phyloP scores from a whole-genome alignment of 53 echinoderm and acorn worm species.

The Holothuria scabra region DNA sequence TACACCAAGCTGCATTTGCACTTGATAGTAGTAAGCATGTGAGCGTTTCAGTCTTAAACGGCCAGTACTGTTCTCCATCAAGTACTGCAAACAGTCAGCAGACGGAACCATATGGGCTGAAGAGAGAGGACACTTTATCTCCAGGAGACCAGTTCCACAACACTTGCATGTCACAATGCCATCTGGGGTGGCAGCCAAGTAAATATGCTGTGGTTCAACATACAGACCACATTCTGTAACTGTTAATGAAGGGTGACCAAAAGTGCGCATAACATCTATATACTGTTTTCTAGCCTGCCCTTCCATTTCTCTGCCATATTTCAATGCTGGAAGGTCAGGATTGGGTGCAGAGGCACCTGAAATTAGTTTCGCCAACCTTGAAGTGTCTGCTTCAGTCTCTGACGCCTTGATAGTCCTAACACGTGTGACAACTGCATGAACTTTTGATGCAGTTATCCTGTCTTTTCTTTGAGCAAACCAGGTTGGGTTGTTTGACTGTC shows the following conservation, averaged over 20 bases:
- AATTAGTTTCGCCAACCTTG: conserved; percentile 50
- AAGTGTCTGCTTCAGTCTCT: conserved; percentile 18
- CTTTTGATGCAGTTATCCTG: conserved; percentile 38
- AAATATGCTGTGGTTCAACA: neutral
- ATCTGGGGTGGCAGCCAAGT: conserved; percentile 41
- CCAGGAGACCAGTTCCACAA: conserved; percentile 27
- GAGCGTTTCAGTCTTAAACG: conserved; percentile 1
- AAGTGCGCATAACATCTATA: neutral
- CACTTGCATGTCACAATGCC: conserved; percentile 27
- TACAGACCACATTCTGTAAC: conserved; percentile 40
- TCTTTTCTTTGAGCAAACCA: conserved; percentile 15
- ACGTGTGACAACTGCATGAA: conserved; percentile 42
- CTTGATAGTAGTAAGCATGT: conserved; percentile 38
- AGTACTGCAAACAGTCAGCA: conserved; percentile 3
- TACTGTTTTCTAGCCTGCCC: conserved; percentile 27
- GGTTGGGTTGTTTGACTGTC: conserved; percentile 7
- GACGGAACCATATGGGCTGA: conserved; percentile 20
- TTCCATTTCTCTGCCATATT: conserved; percentile 49
- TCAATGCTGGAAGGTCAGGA: conserved; percentile 22
- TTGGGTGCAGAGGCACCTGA: conserved; percentile 35
- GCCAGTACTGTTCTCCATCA: neutral
- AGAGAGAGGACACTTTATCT: conserved; percentile 33
- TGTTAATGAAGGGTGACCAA: neutral
- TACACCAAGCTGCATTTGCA: conserved; percentile 43
- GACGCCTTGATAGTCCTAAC: conserved; percentile 21